phyloP scores from a whole-genome alignment of 2,888 invertebrate genomes.

The Lampropteryx suffumata region DNA sequence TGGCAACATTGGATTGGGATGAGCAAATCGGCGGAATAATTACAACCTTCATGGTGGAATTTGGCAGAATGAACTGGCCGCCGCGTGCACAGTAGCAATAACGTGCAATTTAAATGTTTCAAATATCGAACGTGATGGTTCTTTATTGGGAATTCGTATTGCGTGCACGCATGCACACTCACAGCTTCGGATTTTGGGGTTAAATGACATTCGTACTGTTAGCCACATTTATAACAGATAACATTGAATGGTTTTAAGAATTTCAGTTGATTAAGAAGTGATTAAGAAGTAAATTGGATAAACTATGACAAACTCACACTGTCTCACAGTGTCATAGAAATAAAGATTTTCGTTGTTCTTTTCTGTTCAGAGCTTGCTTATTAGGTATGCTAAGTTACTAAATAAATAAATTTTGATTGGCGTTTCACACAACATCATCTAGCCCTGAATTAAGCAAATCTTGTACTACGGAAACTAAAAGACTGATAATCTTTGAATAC shows the following conservation, averaged over 20 bases:
- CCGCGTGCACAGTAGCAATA: constrained; percentile 80
- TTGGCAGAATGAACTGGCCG: constrained; percentile 60
- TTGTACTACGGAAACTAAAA: too few relatives aligned
- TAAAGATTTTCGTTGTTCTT: too few relatives aligned
- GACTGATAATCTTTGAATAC: too few relatives aligned
- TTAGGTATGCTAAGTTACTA: too few relatives aligned
- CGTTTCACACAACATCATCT: too few relatives aligned
- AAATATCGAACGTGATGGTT: constrained; percentile 67
- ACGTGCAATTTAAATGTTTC: constrained; percentile 82
- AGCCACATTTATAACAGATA: neutral
- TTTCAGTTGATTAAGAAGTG: neutral
- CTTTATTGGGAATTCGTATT: constrained; percentile 30
- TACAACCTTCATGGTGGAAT: constrained; percentile 70
- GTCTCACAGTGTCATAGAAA: too few relatives aligned
- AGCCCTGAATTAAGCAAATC: too few relatives aligned
- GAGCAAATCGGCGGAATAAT: constrained; percentile 76
- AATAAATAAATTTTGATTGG: too few relatives aligned
- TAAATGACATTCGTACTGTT: constrained; percentile 15
- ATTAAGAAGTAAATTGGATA: too few relatives aligned
- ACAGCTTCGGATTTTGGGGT: constrained; percentile 29
- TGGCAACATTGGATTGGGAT: constrained; percentile 68
- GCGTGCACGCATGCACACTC: constrained; percentile 26
- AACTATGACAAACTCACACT: too few relatives aligned
- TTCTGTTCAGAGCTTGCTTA: too few relatives aligned
- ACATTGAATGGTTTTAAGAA: neutral